Conservation (phyloP, 2,888 invertebrate species). For the Rotaria macrura region DNA sequence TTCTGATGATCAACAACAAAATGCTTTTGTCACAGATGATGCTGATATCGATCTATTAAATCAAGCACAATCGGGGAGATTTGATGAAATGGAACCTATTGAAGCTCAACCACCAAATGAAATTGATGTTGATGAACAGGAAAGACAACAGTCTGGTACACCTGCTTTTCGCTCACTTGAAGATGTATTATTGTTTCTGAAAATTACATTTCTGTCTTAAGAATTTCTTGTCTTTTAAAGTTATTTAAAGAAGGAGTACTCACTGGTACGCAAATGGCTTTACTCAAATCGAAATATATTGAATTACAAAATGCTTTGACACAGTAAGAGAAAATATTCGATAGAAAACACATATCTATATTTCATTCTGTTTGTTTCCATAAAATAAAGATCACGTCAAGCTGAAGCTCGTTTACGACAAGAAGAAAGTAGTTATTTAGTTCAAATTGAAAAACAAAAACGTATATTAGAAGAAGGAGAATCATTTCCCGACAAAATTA, state of each 20-base stretch:
- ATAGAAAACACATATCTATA: too few species aligned
- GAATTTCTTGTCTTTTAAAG: slow-evolving; percentile 37
- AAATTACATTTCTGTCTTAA: not conserved
- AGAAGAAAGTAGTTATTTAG: slow-evolving; percentile 42
- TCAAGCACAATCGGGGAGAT: not conserved
- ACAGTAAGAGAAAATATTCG: slow-evolving; percentile 38
- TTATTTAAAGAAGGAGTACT: slow-evolving; percentile 47
- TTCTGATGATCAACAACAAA: not conserved
- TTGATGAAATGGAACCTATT: not conserved
- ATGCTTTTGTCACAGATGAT: not conserved
- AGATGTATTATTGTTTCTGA: not conserved
- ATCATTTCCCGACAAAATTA: slow-evolving; percentile 46
- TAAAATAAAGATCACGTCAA: slow-evolving; percentile 39
- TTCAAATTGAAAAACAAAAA: slow-evolving; percentile 42
- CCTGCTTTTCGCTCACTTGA: not conserved
- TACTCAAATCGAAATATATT: slow-evolving; percentile 49
- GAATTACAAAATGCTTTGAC: slow-evolving; percentile 47
- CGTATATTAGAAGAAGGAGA: slow-evolving; percentile 46
- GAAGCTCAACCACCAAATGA: not conserved
- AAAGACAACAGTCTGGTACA: not conserved
- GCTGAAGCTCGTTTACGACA: slow-evolving; percentile 43
- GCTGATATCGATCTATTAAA: not conserved
- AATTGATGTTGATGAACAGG: not conserved
- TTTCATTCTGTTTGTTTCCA: slow-evolving; percentile 34
- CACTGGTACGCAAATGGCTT: slow-evolving; percentile 47